Evolutionary conservation across 1,140 invertebrate genomes (phyloP), one percentile per base, ranked within the genome.

Genomic region (Sinella curviseta): DNA sequence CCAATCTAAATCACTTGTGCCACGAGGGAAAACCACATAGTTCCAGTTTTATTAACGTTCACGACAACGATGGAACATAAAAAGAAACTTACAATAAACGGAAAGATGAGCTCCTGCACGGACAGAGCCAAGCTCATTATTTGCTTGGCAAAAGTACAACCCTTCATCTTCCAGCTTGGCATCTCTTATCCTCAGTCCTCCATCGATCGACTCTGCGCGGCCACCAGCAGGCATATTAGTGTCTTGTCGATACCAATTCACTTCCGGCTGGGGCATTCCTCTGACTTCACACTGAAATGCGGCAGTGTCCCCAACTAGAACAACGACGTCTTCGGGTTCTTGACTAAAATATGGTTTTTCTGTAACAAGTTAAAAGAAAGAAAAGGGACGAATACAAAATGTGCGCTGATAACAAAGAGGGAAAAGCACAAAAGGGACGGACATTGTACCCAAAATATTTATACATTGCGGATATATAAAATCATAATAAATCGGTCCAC

Each of bases 181-280:
- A 82, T 91, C 90, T 79, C 92, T 91, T 77, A 96, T 93, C 60
- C 90, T 88, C 26, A 96, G 86, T 85, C 93, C 93, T 84, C 94
- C 92, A 60, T 94, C 92, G 57, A 92, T 87, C 74, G 94, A 92
- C 57, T 92, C 89, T 4, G 92, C 92, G 82, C 93, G 88, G 4
- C 92, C 92, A 54, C 81, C 79, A 70, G 92, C 90, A 0, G 93
- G 93, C 89, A 95, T 94, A 85, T 93, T 92, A n/a, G 92, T 93
- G 81, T 94, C 93, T 85, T 96, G 93, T 84, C 95, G 92, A 70
- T 93, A 91, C 97, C 96, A 97, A 67, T 96, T 90, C 16, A 97
- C 92, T 82, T 94, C 92, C 0, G 95, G 94, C 31, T 90, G 89
- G n/a, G 96, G 96, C 87, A 96, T 94, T 16, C 96, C 97, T 75